Base-by-base conservation (phyloP, 2,888 invertebrate species). In the Drosophila quinaria region DNA sequence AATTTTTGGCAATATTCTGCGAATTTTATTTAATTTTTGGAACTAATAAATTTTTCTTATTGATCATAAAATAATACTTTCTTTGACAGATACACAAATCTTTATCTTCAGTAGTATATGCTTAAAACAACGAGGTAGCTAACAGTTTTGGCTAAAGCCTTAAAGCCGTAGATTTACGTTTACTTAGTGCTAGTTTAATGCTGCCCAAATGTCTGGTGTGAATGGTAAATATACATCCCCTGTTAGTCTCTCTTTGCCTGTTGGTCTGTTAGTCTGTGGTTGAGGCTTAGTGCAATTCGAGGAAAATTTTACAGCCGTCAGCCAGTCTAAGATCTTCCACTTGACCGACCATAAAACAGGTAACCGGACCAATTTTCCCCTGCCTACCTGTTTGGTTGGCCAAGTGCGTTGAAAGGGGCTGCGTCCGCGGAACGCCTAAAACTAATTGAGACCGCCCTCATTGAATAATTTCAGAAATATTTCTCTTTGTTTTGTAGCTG, bases 391-490 rank as follows among this genome's bases (percentile, higher is more conserved):
- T 72, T 72, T 15, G 13, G n/a, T 25, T 42, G 22, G 47, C 37
- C 29, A 42, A 60, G 59, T 31, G 31, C 17, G 65, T 54, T 54
- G 39, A 51, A 74, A 46, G 61, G 49, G 73, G 58, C 69, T 60
- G 47, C 15, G 58, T 66, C 39, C 49, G 25, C 44, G 73, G 62
- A 79, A 77, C 62, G 78, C 72, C 90, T 78, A 87, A 88, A 88
- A 87, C 90, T 90, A 87, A 87, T 90, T 89, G 87, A 90, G 90
- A 90, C 87, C 87, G 89, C 87, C 90, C 89, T 90, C 84, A 88
- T 81, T 87, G 90, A 85, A 87, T 86, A 84, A 89, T 87, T 84
- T 84, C 55, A n/a, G 59, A 72, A 66, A 71, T 70, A 62, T 70
- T 72, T 61, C 72, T 60, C 51, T 66, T 72, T 73, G 73, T 79